phyloP scores from a whole-genome alignment of 2,888 invertebrate genomes.

The Ornithoptera priamus region DNA sequence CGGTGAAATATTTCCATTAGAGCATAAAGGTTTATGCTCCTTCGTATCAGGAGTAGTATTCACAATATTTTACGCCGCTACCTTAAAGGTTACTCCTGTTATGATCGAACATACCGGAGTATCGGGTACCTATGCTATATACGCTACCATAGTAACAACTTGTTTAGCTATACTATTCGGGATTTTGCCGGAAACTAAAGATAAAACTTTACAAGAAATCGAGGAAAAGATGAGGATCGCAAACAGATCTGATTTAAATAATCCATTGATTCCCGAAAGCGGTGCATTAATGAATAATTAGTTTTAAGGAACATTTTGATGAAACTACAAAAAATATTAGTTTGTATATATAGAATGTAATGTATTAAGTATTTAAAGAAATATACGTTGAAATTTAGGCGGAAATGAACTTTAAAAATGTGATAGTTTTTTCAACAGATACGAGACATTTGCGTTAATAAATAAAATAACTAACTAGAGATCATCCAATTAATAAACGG shows the following conservation, averaged over 20 bases:
- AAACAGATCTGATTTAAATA: conserved; percentile 1
- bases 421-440: too few relatives aligned
- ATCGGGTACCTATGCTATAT: conserved; percentile 41
- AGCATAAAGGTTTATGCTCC: conserved; percentile 41
- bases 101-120: conserved; percentile 41
- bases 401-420: too few relatives aligned
- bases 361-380: too few relatives aligned
- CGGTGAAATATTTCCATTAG: conserved; percentile 46
- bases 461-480: too few relatives aligned
- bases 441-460: too few relatives aligned
- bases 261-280: conserved; percentile 1
- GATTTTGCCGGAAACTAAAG: conserved; percentile 48
- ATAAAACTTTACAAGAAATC: conserved; percentile 46
- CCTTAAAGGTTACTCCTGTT: conserved; percentile 43
- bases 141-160: conserved; percentile 25
- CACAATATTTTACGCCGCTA: conserved; percentile 36
- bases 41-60: conserved; percentile 40
- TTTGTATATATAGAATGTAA: too few relatives aligned
- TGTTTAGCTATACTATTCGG: conserved; percentile 37
- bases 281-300: background rate
- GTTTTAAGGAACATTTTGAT: background rate
- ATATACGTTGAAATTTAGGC: too few relatives aligned
- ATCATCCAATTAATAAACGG: too few relatives aligned
- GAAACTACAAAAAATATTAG: too few relatives aligned
- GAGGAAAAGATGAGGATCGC: conserved; percentile 42